Conservation (phyloP, 2,797 vertebrate genomes). For the Halcyon badia region DNA sequence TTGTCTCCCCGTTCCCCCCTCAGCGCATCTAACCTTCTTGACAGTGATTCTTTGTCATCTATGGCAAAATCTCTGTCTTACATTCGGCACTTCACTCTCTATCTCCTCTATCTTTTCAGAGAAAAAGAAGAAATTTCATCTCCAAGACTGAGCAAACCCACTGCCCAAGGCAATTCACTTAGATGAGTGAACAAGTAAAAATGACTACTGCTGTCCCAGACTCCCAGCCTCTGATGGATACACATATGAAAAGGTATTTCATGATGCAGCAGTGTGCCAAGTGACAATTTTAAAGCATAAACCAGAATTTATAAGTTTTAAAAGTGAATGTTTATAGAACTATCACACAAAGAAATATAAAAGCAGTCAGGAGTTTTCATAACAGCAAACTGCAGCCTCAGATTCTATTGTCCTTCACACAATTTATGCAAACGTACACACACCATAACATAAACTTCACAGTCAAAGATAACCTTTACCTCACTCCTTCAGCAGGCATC, state of each 20-base stretch:
- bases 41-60: neutral
- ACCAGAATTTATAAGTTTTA: neutral
- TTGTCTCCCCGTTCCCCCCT: neutral
- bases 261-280: neutral
- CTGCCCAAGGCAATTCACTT: neutral
- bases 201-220: neutral
- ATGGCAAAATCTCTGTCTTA: neutral
- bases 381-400: neutral
- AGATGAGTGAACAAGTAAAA: neutral
- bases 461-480: neutral
- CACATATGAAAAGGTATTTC: neutral
- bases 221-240: neutral
- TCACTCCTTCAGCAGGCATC: neutral
- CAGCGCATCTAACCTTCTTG: neutral
- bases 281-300: neutral
- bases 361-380: neutral
- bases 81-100: neutral
- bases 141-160: neutral
- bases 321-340: neutral
- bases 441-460: neutral
- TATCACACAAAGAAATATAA: neutral
- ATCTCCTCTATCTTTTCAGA: neutral
- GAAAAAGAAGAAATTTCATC: constrained; percentile 1
- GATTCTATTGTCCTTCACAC: neutral
- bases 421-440: neutral